Evolutionary conservation across 2,888 invertebrate species (phyloP), one percentile per base, ranked within the genome.

Genomic region (Sarcophaga variegata): DNA sequence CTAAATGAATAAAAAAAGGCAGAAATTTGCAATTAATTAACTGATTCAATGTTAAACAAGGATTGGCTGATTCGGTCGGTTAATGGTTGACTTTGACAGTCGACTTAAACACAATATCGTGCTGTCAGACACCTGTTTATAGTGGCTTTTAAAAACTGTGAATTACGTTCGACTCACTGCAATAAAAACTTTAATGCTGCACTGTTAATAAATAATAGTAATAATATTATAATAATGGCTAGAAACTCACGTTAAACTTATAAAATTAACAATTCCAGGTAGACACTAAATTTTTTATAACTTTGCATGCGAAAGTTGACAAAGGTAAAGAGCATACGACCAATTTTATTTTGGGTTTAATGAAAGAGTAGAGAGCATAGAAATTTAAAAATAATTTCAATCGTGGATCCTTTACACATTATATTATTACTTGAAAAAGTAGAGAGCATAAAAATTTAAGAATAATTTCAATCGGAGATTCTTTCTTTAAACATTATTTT

Each of bases 1-100:
- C 17, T 60, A 47, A 63, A 83, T 76, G 70, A 86, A 77, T 62
- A 81, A 75, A 81, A 66, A 84, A 70, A 54, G 14, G 14, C 54
- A 60, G 78, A 78, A 71, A 78, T 70, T 49, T 37, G 71, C 81
- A 75, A 78, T 78, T 87, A 87, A 81, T 87, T 87, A 84, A 84
- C 54, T 81, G 81, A 77, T 87, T 64, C 64, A 37, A 78, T 81
- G 79, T 67, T 76, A 59, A 81, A 83, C 80, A 86, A 83, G 77
- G 72, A 83, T 81, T 83, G 81, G 74, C 27, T 70, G 69, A 47
- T 62, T 25, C 60, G 27, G 4, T 10, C 2, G 22, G 27, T 67
- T 74, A 25, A 27, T 22, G n/a, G 60, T 17, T 74, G 74, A 45
- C 47, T 66, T 72, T 67, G n/a, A 62, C 22, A 10, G 22, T 49